phyloP scores from a whole-genome alignment of 2,888 invertebrate genomes.

The Hololepta plana region DNA sequence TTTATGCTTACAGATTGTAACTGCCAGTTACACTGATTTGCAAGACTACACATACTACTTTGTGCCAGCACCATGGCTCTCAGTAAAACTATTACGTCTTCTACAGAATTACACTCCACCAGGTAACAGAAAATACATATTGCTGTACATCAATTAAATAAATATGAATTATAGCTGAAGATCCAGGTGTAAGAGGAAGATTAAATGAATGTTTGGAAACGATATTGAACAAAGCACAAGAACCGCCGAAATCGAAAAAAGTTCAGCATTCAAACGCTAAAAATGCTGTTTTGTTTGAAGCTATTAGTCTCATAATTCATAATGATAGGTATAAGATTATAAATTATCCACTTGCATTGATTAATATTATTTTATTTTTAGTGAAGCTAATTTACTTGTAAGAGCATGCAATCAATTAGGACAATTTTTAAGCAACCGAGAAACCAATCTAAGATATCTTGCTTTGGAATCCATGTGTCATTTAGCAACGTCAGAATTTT shows the following conservation, averaged over 20 bases:
- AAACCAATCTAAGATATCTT: constrained; percentile 93
- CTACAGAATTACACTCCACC: constrained; percentile 98
- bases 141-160: too few relatives aligned
- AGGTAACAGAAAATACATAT: constrained; percentile 38
- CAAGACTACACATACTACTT: constrained; percentile 99
- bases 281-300: constrained; percentile 98
- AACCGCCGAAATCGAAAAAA: constrained; percentile 98
- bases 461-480: constrained; percentile 99
- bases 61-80: constrained; percentile 99
- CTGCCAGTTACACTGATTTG: constrained; percentile 95
- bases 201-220: constrained; percentile 96
- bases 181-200: constrained; percentile 90
- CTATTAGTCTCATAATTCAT: constrained; percentile 98
- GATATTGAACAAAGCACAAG: constrained; percentile 96
- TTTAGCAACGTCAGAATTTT: constrained; percentile 96
- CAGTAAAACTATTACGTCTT: constrained; percentile 87
- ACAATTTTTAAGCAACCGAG: constrained; percentile 91
- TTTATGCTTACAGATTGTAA: constrained; percentile 61
- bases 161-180: constrained; percentile 40
- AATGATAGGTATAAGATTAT: constrained; percentile 52
- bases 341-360: constrained; percentile 3
- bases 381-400: constrained; percentile 90
- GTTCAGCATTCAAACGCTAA: constrained; percentile 99
- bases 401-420: constrained; percentile 98
- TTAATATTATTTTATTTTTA: constrained; percentile 18